Base-by-base conservation (phyloP, 2,888 invertebrate species). In the Sinhomidia bicolor region DNA sequence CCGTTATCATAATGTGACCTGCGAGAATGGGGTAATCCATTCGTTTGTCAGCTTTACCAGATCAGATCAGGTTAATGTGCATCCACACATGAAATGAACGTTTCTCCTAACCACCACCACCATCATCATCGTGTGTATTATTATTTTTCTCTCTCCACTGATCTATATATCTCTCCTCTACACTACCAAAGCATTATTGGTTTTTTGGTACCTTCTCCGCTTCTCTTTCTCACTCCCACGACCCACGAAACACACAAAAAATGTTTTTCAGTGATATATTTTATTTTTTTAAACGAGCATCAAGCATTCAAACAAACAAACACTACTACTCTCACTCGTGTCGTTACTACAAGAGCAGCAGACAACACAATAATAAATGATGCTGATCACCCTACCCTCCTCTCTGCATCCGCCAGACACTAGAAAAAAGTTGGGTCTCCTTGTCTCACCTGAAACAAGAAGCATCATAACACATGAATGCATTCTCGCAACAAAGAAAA, bases 401-500 rank as follows among this genome's bases (percentile, higher is more conserved):
- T 47, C 23, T 44, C 57, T 20, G 57, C 57, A 76, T 76, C 62
- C 76, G 51, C 65, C 84, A 84, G 74, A 51, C 71, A 9, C 71
- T 10, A 41, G 41, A 44, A 54, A 4, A 17, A n/a, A 47, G 44
- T 29, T 62, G 41, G 44, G 76, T 76, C 76, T n/a, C n/a, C n/a
- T n/a, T n/a, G 76, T 47, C 76, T 84, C 84, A 76, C 83, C 83
- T 83, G 76, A 74, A 76, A 84, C 84, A 68, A 76, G 32, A 17
- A 71, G 10, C 5, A n/a, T 2, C 29, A 51, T 57, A 47, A 54
- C 12, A 51, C 2, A 20, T 60, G 5, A 4, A 36, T 65, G 17
- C 54, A 82, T 71, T 71, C 54, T 82, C 51, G 44, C n/a, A 84
- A 74, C 83, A n/a, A n/a, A n/a, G 14, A 44, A 3, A 71, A 74